These are phyloP conservation scores for Torymus texanus DNA, from an alignment of 2,888 invertebrate genomes.

Conservation along the genomic window DNA sequence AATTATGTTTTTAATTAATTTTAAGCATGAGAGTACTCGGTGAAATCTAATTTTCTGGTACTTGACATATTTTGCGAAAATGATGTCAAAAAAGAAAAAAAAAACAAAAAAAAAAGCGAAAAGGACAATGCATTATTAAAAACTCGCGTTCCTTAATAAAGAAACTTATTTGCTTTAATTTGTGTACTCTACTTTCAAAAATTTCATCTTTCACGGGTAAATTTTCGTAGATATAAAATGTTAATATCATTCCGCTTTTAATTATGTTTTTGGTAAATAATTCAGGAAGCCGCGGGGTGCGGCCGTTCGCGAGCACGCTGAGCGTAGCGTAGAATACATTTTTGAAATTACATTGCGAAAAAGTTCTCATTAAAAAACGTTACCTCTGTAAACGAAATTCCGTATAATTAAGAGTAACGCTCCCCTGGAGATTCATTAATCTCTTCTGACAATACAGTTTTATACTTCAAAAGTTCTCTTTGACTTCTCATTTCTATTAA, in stretches of 20 bases:
- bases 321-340: background rate
- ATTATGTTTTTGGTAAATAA: conserved; percentile 1
- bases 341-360: background rate
- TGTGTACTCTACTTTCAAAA: background rate
- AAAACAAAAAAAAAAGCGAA: too few relatives aligned
- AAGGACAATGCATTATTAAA: too few relatives aligned
- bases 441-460: background rate
- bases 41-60: too few relatives aligned
- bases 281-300: background rate
- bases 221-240: background rate
- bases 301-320: background rate
- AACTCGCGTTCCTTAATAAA: too few relatives aligned
- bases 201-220: background rate
- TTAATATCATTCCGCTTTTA: background rate
- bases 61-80: too few relatives aligned
- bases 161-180: background rate
- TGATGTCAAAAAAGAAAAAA: too few relatives aligned
- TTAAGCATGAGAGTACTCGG: too few relatives aligned
- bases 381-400: background rate
- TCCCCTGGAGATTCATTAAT: background rate
- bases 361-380: background rate
- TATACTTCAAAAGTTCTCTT: too few relatives aligned
- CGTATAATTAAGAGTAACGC: background rate
- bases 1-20: too few relatives aligned
- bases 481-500: too few relatives aligned